These are phyloP conservation scores for Loripinus fragilis DNA, from an alignment of 2,888 invertebrate species.

Conservation along the genomic window DNA sequence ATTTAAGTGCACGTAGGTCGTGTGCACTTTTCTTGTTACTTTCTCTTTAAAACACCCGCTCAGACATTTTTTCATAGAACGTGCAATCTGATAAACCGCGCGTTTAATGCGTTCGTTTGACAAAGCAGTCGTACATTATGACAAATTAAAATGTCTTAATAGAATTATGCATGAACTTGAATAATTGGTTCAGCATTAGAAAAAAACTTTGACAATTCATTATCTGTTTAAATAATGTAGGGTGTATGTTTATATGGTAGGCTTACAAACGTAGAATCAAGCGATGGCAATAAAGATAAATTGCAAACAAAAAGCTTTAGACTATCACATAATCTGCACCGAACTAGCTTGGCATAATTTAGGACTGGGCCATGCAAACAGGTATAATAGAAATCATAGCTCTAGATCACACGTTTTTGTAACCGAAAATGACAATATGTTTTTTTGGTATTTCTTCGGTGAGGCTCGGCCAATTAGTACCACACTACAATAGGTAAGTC, in stretches of 20 bases:
- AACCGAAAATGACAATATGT: too few relatives aligned
- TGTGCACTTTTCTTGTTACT: too few relatives aligned
- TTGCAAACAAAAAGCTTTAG: not conserved
- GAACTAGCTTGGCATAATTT: constrained; percentile 3
- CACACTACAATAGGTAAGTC: too few relatives aligned
- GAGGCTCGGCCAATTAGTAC: too few relatives aligned
- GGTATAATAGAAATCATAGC: too few relatives aligned
- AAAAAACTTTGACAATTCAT: constrained; percentile 8
- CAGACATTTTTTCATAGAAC: too few relatives aligned
- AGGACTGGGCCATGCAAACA: too few relatives aligned
- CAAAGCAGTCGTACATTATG: not conserved
- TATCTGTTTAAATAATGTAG: not conserved
- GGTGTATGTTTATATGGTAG: constrained; percentile 12
- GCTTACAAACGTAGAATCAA: constrained; percentile 6
- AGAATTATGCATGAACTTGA: not conserved
- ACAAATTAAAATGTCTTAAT: not conserved
- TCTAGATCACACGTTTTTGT: too few relatives aligned
- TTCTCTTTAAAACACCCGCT: too few relatives aligned
- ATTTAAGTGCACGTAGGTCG: too few relatives aligned
- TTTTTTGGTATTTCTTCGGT: too few relatives aligned
- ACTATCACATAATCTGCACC: constrained; percentile 8
- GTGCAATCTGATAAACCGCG: not conserved
- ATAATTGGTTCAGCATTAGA: not conserved
- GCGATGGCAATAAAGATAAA: constrained; percentile 2
- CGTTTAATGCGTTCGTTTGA: not conserved